These are phyloP conservation scores for Dendrophyllia cribrosa DNA, from an alignment of 64 coral and sea anemone genomes.

Conservation along the genomic window DNA sequence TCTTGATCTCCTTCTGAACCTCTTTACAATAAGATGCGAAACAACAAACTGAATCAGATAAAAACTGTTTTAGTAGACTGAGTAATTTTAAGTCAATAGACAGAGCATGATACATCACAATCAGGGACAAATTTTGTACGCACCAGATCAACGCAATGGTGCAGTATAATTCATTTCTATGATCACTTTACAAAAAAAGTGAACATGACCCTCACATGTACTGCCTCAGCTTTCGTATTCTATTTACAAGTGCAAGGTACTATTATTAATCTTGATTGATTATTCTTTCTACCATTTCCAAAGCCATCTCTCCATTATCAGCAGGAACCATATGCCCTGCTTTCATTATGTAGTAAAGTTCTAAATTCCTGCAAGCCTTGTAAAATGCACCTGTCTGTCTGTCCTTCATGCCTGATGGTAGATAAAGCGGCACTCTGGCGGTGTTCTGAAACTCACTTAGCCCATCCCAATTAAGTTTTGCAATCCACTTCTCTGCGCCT, in stretches of 20 bases:
- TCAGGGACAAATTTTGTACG: too few relatives aligned
- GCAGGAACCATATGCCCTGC: slow-evolving; percentile 98
- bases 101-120: too few relatives aligned
- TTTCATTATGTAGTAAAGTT: slow-evolving; percentile 90
- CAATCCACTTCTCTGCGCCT: slow-evolving; percentile 85
- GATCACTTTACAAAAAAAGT: too few relatives aligned
- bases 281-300: slow-evolving; percentile 88
- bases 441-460: slow-evolving; percentile 61
- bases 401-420: slow-evolving; percentile 71
- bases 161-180: too few relatives aligned
- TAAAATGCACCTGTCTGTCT: slow-evolving; percentile 92
- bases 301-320: slow-evolving; percentile 96
- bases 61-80: too few relatives aligned
- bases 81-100: too few relatives aligned
- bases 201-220: too few relatives aligned
- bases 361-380: slow-evolving; percentile 80
- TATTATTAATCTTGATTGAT: background rate
- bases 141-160: too few relatives aligned
- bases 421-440: slow-evolving; percentile 65
- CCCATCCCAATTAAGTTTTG: slow-evolving; percentile 86
- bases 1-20: slow-evolving; percentile 50
- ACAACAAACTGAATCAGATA: too few relatives aligned
- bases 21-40: slow-evolving; percentile 23
- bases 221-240: too few relatives aligned
- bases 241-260: too few relatives aligned